A percentile compares a stretch with the other conserved stretches of the same genome.
phyloP scores from a whole-genome alignment of 2,797 vertebrate genomes.

The Gadopsis marmoratus region DNA sequence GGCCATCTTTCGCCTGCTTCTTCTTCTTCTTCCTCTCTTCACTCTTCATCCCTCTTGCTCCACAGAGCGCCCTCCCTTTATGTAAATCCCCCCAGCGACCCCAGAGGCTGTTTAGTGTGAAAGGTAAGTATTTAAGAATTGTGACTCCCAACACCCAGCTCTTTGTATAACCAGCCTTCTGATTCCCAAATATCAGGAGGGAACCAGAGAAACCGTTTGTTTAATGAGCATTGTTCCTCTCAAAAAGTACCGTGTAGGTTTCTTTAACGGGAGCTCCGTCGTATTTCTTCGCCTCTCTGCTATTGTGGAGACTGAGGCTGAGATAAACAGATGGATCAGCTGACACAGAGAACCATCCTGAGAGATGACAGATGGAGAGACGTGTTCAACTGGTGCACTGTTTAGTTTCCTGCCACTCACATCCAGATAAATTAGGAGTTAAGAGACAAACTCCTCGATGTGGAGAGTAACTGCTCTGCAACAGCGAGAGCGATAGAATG shows the following conservation, averaged over 20 bases:
- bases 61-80: slow-evolving; percentile 57
- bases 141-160: slow-evolving; percentile 47
- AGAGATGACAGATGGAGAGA: slow-evolving; percentile 72
- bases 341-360: slow-evolving; percentile 62
- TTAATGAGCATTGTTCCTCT: slow-evolving; percentile 64
- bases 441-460: slow-evolving; percentile 57
- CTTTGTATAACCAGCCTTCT: slow-evolving; percentile 50
- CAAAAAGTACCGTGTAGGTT: slow-evolving; percentile 34
- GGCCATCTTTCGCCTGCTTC: slow-evolving; percentile 9
- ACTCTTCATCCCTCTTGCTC: slow-evolving; percentile 15
- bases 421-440: slow-evolving; percentile 66
- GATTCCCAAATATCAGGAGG: slow-evolving; percentile 49
- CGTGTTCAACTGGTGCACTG: slow-evolving; percentile 62
- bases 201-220: slow-evolving; percentile 46
- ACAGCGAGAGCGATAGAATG: slow-evolving; percentile 33
- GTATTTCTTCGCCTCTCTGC: slow-evolving; percentile 54
- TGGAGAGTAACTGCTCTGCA: slow-evolving; percentile 38
- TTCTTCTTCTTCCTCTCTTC: slow-evolving; percentile 15
- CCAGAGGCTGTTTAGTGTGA: slow-evolving; percentile 55
- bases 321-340: slow-evolving; percentile 73
- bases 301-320: slow-evolving; percentile 46
- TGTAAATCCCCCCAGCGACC: slow-evolving; percentile 68
- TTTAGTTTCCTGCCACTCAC: slow-evolving; percentile 67
- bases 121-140: slow-evolving; percentile 70
- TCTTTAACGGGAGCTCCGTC: slow-evolving; percentile 29